phyloP scores from a whole-genome alignment of 2,888 invertebrate species.

The Cerceris rybyensis region DNA sequence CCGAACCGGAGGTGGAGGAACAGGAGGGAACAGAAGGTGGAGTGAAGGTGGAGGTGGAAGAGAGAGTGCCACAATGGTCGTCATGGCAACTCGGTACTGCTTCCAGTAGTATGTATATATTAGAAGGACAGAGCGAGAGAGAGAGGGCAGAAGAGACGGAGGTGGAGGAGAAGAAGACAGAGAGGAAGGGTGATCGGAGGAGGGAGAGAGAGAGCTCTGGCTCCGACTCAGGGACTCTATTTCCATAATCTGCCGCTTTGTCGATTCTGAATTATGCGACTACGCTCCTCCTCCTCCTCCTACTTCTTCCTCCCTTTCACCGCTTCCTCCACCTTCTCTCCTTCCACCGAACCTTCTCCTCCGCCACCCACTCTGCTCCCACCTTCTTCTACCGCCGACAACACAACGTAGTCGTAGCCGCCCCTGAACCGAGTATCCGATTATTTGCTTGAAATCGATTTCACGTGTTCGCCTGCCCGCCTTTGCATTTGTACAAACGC shows the following conservation, averaged over 20 bases:
- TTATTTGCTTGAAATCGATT: slow-evolving; percentile 81
- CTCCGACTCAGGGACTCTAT: slow-evolving; percentile 80
- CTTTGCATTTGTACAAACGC: slow-evolving; percentile 72
- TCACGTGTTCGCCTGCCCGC: slow-evolving; percentile 77
- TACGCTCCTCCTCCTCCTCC: slow-evolving; percentile 70
- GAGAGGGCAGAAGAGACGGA: slow-evolving; percentile 20
- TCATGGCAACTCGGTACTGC: slow-evolving; percentile 77
- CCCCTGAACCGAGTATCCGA: slow-evolving; percentile 77
- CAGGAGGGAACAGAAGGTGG: slow-evolving; percentile 45
- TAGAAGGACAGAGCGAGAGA: slow-evolving; percentile 46
- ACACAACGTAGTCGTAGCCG: slow-evolving; percentile 51
- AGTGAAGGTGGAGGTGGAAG: slow-evolving; percentile 66
- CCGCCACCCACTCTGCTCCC: slow-evolving; percentile 40
- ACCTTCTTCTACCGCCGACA: slow-evolving; percentile 50
- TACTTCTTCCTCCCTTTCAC: slow-evolving; percentile 40
- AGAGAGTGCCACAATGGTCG: slow-evolving; percentile 77
- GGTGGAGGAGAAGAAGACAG: slow-evolving; percentile 42
- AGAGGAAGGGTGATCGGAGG: slow-evolving; percentile 50
- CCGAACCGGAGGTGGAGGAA: slow-evolving; percentile 34
- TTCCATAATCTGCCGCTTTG: slow-evolving; percentile 82
- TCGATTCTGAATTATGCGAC: slow-evolving; percentile 82
- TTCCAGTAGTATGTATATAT: slow-evolving; percentile 34
- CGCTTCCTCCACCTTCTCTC: slow-evolving; percentile 37
- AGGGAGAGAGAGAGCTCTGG: slow-evolving; percentile 64
- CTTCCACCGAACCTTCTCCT: slow-evolving; percentile 46